Base-by-base conservation (phyloP, 2,113 vertebrate species). In the Actinemys pallida region DNA sequence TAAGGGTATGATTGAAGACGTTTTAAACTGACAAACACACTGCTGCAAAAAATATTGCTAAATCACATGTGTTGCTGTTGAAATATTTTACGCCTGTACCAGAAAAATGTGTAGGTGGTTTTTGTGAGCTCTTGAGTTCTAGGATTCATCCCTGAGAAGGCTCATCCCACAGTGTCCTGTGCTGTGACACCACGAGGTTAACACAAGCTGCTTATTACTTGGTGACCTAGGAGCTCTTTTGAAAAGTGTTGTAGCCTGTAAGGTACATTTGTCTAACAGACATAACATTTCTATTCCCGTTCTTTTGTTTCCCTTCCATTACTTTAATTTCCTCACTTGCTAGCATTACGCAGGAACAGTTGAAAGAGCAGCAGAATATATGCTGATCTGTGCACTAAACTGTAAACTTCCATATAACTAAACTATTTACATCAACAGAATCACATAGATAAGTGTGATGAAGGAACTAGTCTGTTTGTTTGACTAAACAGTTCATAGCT, bases 91-190 rank as follows among this genome's bases (percentile, higher is more conserved):
- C 3, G 14, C 31, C 16, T 65, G 6, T 65, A 35, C 29, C 13
- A 65, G 62, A 17, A 65, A 65, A 35, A 65, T 16, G 12, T 16
- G 62, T 35, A 14, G 14, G 31, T 35, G 16, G 35, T 17, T 27
- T 57, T 31, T 93, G 56, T 49, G 56, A 50, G 62, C 54, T 13
- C 0, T 50, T 81, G 82, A 45, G 83, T 89, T 89, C 29, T 78
- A 53, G 88, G 86, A 83, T 87, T 94, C 90, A 93, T 96, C n/a
- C 91, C 92, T 90, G 95, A 96, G 94, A 84, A 94, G 85, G 0
- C 90, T 96, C 87, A 47, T 96, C 92, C 75, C 76, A 78, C 35
- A 2, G 78, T 83, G 90, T 82, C 83, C 78, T 94, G 57, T 29
- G 24, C 27, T 59, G 27, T 29, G 96, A 89, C 93, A 93, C 52